These are phyloP conservation scores for Orthonyx spaldingii DNA, from an alignment of 2,113 vertebrate species.

Conservation along the genomic window DNA sequence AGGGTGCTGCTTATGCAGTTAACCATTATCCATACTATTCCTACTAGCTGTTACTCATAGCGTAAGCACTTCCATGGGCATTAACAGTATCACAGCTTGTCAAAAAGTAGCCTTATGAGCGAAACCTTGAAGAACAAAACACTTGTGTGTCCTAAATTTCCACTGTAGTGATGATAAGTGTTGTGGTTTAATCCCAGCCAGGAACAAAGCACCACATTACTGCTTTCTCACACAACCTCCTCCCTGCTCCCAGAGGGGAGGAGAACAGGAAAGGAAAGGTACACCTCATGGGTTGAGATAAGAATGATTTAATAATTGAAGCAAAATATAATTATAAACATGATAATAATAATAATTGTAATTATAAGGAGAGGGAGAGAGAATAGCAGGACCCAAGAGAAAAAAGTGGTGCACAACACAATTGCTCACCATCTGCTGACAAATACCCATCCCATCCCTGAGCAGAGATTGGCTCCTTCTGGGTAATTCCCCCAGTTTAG, in stretches of 20 bases:
- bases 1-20: background rate
- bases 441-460: too few species aligned
- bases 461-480: background rate
- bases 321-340: background rate
- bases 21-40: background rate
- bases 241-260: background rate
- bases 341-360: background rate
- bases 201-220: background rate
- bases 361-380: background rate
- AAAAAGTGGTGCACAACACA: rapidly evolving
- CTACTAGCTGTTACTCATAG: background rate
- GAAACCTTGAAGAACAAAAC: background rate
- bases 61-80: background rate
- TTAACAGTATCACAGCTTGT: background rate
- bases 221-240: background rate
- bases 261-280: background rate
- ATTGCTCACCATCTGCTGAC: background rate
- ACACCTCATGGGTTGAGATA: background rate
- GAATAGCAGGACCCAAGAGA: background rate
- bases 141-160: background rate
- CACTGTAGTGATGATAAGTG: rapidly evolving
- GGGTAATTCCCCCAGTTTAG: background rate
- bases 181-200: background rate
- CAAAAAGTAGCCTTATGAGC: background rate
- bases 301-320: background rate